phyloP scores from a whole-genome alignment of 2,113 vertebrate species.

The Scortum barcoo region DNA sequence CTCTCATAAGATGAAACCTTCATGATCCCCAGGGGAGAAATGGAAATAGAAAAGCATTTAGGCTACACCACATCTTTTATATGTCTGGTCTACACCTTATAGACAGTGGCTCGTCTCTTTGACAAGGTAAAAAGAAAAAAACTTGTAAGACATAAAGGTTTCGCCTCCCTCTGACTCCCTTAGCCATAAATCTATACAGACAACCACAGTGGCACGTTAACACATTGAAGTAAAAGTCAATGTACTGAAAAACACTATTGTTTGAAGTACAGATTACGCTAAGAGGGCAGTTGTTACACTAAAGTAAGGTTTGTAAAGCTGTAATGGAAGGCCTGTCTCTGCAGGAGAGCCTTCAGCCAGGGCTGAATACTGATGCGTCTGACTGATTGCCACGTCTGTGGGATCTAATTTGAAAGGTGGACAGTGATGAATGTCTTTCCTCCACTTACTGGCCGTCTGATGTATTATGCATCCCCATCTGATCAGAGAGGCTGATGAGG shows the following conservation, averaged over 20 bases:
- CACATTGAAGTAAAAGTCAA: conserved; percentile 32
- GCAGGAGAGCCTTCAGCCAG: conserved; percentile 70
- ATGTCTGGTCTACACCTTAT: conserved; percentile 12
- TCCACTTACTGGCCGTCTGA: conserved; percentile 83
- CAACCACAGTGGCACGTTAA: conserved; percentile 36
- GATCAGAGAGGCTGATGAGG: conserved; percentile 83
- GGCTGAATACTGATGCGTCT: conserved; percentile 83
- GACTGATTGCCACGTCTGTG: conserved; percentile 85
- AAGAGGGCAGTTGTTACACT: conserved; percentile 51
- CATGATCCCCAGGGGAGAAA: background rate
- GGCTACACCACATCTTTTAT: conserved; percentile 16
- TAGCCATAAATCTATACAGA: conserved; percentile 45
- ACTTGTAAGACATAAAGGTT: conserved; percentile 24
- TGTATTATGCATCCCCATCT: conserved; percentile 86
- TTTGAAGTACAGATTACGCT: conserved; percentile 58
- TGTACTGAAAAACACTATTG: conserved; percentile 32
- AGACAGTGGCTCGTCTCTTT: conserved; percentile 14
- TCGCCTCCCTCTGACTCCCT: conserved; percentile 14
- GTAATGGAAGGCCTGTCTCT: conserved; percentile 60
- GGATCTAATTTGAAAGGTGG: conserved; percentile 87
- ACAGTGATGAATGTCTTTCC: conserved; percentile 88
- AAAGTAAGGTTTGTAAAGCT: conserved; percentile 66
- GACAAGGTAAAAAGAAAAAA: conserved; percentile 25
- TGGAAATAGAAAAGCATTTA: conserved; percentile 3
- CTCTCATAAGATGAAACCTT: conserved; percentile 3